A percentile compares a stretch with the other conserved stretches of the same genome.
Conservation (phyloP, 2,797 vertebrate genomes). For the Malurus leucopterus region DNA sequence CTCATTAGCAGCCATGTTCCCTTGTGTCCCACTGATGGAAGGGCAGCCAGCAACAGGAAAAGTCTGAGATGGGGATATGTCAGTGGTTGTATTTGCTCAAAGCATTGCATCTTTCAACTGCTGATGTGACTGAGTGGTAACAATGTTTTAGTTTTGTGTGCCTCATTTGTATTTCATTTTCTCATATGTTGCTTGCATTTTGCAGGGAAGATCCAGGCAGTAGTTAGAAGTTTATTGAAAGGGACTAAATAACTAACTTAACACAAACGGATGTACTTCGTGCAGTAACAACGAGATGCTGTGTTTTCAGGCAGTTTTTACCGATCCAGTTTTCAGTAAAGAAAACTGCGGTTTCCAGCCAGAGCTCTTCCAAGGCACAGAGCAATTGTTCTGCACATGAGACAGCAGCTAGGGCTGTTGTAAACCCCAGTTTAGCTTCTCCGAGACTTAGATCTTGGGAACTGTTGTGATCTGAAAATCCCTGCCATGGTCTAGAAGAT, state of each 20-base stretch:
- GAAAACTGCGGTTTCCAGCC: not conserved
- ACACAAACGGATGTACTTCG: accelerated
- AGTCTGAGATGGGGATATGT: not conserved
- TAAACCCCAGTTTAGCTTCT: not conserved
- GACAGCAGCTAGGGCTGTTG: not conserved
- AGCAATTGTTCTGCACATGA: not conserved
- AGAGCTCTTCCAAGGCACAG: not conserved
- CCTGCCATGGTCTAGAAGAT: not conserved
- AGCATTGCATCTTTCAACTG: not conserved
- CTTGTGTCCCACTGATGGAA: not conserved
- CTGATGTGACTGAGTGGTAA: not conserved
- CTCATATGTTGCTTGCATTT: not conserved
- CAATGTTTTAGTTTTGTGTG: not conserved
- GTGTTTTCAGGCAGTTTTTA: not conserved
- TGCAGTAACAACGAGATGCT: not conserved
- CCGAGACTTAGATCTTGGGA: not conserved
- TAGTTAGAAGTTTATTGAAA: not conserved
- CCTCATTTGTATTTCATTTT: not conserved
- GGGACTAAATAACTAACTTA: not conserved
- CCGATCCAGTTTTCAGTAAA: not conserved
- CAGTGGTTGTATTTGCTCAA: not conserved
- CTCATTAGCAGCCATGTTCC: not conserved
- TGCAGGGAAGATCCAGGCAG: not conserved
- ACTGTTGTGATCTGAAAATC: not conserved
- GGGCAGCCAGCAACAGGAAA: not conserved